A percentile compares a stretch with the other conserved stretches of the same genome.
Evolutionary conservation across 1,140 invertebrate species (phyloP).

Genomic region (Pseudomyrmex flavicornis): DNA sequence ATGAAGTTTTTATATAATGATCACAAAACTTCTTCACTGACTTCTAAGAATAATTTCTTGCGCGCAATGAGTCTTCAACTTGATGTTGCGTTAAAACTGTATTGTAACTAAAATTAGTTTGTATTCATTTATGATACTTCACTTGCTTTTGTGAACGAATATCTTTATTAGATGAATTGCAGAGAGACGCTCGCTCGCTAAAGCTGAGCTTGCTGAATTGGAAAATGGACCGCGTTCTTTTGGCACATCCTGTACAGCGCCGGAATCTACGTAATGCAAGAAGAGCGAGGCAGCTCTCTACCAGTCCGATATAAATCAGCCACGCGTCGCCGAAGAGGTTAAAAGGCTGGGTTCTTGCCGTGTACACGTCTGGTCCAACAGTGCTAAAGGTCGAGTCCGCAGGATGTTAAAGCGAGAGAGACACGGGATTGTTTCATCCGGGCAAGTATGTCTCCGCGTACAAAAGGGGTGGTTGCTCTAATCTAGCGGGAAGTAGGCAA

Average conservation of each 20-base stretch:
- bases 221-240: neutral
- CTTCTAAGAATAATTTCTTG: neutral
- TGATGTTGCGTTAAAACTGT: neutral
- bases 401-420: constrained; percentile 37
- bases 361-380: constrained; percentile 53
- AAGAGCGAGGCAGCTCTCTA: constrained; percentile 28
- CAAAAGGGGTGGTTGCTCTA: constrained; percentile 50
- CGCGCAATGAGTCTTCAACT: no score
- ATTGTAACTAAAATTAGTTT: neutral
- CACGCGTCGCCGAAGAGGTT: constrained; percentile 75
- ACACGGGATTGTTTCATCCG: constrained; percentile 31
- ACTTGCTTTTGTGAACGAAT: no score
- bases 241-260: constrained; percentile 17
- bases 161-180: neutral
- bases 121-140: no score
- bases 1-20: no score
- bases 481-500: constrained; percentile 12
- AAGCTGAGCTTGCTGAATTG: neutral
- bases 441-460: no score
- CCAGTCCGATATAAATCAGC: constrained; percentile 76
- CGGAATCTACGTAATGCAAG: neutral
- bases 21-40: neutral
- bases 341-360: constrained; percentile 63
- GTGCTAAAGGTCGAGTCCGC: constrained; percentile 71
- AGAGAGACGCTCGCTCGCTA: neutral